These are phyloP conservation scores for Meda fulgida DNA, from an alignment of 2,797 vertebrate genomes.

Conservation along the genomic window DNA sequence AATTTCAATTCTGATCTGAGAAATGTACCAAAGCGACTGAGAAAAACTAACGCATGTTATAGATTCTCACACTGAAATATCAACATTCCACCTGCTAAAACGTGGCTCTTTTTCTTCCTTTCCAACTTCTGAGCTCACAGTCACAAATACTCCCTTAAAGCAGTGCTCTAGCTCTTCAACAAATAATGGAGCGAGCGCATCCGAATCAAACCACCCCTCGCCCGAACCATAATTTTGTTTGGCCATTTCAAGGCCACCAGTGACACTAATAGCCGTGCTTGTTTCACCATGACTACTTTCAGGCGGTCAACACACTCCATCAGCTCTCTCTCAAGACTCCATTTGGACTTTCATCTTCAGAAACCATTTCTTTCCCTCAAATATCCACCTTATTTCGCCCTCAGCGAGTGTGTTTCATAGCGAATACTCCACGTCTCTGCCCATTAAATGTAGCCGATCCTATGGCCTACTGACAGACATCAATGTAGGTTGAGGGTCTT, in stretches of 20 bases:
- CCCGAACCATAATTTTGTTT: constrained; percentile 53
- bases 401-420: constrained; percentile 63
- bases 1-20: no score
- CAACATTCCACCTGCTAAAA: neutral
- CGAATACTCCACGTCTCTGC: constrained; percentile 18
- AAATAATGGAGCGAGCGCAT: constrained; percentile 45
- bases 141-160: constrained; percentile 35
- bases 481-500: constrained; percentile 56
- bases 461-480: constrained; percentile 38
- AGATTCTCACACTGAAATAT: neutral
- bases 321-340: constrained; percentile 70
- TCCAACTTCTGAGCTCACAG: constrained; percentile 10
- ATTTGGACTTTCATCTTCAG: constrained; percentile 83
- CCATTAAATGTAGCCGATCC: constrained; percentile 38
- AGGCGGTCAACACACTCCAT: constrained; percentile 74
- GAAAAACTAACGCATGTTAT: neutral
- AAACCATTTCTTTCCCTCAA: constrained; percentile 72
- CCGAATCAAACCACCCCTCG: constrained; percentile 22
- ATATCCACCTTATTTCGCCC: constrained; percentile 70
- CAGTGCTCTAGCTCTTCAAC: constrained; percentile 32
- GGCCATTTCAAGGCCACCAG: constrained; percentile 51
- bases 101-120: neutral
- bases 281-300: constrained; percentile 72
- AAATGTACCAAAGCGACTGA: no score
- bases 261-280: constrained; percentile 61